A percentile compares a stretch with the other conserved stretches of the same genome.
These are phyloP conservation scores for Lymantria monacha DNA, from an alignment of 2,888 invertebrate species.

Conservation along the genomic window DNA sequence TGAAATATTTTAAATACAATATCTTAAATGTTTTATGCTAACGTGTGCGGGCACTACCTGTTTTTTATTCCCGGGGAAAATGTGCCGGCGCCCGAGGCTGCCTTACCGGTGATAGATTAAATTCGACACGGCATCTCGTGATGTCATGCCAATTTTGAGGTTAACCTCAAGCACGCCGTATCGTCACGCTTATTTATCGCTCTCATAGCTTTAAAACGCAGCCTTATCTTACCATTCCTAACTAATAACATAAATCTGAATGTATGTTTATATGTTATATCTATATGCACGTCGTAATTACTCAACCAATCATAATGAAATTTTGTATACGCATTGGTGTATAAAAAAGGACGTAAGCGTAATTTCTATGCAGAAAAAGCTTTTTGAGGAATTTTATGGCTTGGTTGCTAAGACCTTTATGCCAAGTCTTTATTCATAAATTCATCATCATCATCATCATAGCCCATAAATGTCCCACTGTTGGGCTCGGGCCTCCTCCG, in stretches of 20 bases:
- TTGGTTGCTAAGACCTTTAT: too few species aligned
- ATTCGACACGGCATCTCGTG: constrained; percentile 79
- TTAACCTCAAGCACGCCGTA: constrained; percentile 52
- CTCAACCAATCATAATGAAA: too few species aligned
- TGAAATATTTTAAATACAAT: constrained; percentile 47
- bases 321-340: too few species aligned
- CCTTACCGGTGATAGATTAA: constrained; percentile 76
- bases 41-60: constrained; percentile 73
- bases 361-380: too few species aligned
- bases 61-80: constrained; percentile 51
- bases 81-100: constrained; percentile 67
- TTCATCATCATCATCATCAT: too few species aligned
- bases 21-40: constrained; percentile 39
- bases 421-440: too few species aligned
- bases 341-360: too few species aligned
- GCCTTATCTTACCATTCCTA: constrained; percentile 43
- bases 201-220: constrained; percentile 43
- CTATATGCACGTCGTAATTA: constrained; percentile 9
- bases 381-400: too few species aligned
- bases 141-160: constrained; percentile 77
- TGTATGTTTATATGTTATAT: constrained; percentile 33
- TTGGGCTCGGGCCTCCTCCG: too few species aligned
- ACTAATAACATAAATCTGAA: too few species aligned
- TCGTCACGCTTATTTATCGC: constrained; percentile 70
- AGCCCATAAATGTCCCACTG: too few species aligned